Evolutionary conservation across 2,888 invertebrate species (phyloP), one percentile per base, ranked within the genome.

Genomic region (Diplolepis rosae): DNA sequence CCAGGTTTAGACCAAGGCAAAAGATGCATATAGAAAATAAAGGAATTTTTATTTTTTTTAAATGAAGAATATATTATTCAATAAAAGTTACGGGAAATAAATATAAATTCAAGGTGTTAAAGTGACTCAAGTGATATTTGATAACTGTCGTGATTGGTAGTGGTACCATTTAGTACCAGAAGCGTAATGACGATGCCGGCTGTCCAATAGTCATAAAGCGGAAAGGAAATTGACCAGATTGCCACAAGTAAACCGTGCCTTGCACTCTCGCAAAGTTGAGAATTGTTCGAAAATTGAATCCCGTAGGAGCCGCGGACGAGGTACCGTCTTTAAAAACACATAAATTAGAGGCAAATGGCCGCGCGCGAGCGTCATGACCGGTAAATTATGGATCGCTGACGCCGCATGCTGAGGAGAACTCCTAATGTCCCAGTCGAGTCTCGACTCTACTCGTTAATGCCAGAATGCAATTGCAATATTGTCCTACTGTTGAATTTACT

Each of bases 311-410:
- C 77, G 79, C 72, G 82, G 76, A 79, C 77, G 78, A 79, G 77
- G 74, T 65, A 74, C 74, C 81, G 79, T 81, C 81, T 85, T 88
- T 88, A 88, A 88, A 88, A 88, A 86, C 84, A 85, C 87, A 88
- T 88, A 88, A 88, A 88, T 88, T 87, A 85, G 80, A 82, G 79
- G 82, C 82, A 86, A 88, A 88, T 84, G 83, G 82, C 83, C 80
- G 77, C 77, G 79, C 78, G 79, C 80, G 81, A 83, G 80, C 83
- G 82, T 82, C 85, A 83, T 79, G 82, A 83, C 79, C 83, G 83
- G 82, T 88, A 87, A 88, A 87, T 88, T 87, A 87, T 85, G 85
- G 83, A 87, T 86, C 85, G 84, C 83, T 82, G 83, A 71, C 68
- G 77, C 76, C 68, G 72, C 72, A 68, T 72, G 65, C 61, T 68